Conservation (phyloP, 1,140 invertebrate genomes). For the Limonius californicus region DNA sequence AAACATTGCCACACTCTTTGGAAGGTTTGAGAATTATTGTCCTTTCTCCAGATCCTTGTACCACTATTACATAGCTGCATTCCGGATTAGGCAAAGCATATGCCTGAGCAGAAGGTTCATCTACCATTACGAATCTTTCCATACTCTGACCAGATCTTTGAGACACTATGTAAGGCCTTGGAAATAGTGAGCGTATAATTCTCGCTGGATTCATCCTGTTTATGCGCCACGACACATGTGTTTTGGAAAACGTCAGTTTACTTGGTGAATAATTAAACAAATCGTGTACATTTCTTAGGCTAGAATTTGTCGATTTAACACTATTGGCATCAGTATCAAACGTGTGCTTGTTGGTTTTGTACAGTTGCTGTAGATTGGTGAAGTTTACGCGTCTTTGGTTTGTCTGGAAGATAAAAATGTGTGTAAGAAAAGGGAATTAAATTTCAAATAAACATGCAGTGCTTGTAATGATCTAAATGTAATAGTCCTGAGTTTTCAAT, state of each 20-base stretch:
- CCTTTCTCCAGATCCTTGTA: constrained; percentile 62
- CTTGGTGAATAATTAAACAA: constrained; percentile 35
- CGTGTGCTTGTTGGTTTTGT: constrained; percentile 47
- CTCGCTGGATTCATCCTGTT: constrained; percentile 64
- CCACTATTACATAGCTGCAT: constrained; percentile 69
- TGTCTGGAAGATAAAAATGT: constrained; percentile 35
- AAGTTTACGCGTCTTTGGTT: constrained; percentile 45
- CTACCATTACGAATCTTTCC: constrained; percentile 68
- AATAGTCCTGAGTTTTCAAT: too few relatives aligned
- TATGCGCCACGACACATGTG: constrained; percentile 60
- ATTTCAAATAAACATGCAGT: too few relatives aligned
- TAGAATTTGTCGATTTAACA: constrained; percentile 52
- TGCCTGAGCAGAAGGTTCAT: constrained; percentile 55
- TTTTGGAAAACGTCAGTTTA: constrained; percentile 34
- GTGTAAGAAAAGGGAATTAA: too few relatives aligned
- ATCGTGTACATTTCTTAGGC: constrained; percentile 41
- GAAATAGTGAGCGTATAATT: constrained; percentile 61
- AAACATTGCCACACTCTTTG: constrained; percentile 61
- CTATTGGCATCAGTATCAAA: constrained; percentile 55
- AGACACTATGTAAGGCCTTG: constrained; percentile 57
- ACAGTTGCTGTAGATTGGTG: constrained; percentile 48
- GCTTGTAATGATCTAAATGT: too few relatives aligned
- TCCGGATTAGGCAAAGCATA: constrained; percentile 69
- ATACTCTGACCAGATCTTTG: constrained; percentile 62
- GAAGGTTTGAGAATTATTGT: constrained; percentile 63